Evolutionary conservation across 2,888 invertebrate genomes (phyloP), one percentile per base, ranked within the genome.

Genomic region (Diarsia brunnea): DNA sequence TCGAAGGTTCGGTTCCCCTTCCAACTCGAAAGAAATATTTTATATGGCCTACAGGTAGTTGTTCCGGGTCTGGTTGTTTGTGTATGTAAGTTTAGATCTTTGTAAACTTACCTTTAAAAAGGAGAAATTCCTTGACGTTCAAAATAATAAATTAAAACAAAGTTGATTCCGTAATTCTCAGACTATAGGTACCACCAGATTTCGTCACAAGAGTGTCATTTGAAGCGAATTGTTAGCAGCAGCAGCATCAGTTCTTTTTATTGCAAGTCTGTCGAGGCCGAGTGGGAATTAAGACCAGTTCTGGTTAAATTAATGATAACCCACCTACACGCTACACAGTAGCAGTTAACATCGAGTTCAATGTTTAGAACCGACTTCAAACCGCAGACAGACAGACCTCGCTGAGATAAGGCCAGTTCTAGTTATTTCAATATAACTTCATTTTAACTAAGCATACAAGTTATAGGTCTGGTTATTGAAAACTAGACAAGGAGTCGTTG

Each of bases 291-390:
- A 47, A 53, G 55, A 78, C 38, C 75, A 75, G 64, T 78, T 47
- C 84, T 84, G 81, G 77, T 78, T 81, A 19, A 55, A n/a, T n/a
- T n/a, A n/a, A 73, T 77, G 49, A 51, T 81, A 67, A 70, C 21
- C 81, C 81, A 45, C 77, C 77, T 81, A 78, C 77, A 81, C 77
- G 73, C 63, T 77, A 77, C 81, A 74, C 81, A 81, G 77, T 45
- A 78, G 81, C 61, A 21, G 38, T 64, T 55, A 24, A 49, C 74
- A 31, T 55, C 81, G 49, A 81, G 81, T 58, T 51, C 49, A 64
- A 64, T 51, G 75, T 81, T 73, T 77, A 81, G 63, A 73, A 49
- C 55, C 81, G 49, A 49, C 51, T 53, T 38, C 24, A 64, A 81
- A 21, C 24, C 38, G 49, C 75, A 49, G n/a, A 27, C 24, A 60